Percentiles rank a stretch among this genome's conserved stretches.
phyloP scores from a whole-genome alignment of 2,113 vertebrate species.

The Balaeniceps rex region DNA sequence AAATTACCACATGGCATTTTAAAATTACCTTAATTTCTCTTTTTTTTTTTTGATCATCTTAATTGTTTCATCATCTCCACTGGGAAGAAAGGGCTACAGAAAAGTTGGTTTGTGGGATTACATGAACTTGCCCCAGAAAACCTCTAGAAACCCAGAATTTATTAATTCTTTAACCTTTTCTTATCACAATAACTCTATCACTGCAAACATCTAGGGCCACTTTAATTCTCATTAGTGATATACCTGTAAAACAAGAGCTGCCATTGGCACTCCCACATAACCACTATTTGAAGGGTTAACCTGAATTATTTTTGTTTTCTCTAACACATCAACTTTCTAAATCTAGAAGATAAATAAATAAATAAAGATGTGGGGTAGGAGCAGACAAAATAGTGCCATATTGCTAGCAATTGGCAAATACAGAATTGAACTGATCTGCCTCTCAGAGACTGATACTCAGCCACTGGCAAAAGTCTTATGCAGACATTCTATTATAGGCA shows the following conservation, averaged over 20 bases:
- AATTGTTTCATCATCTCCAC: not conserved
- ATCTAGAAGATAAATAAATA: not conserved
- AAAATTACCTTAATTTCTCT: constrained; percentile 58
- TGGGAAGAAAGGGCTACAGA: not conserved
- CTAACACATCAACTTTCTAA: not conserved
- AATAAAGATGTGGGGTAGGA: not conserved
- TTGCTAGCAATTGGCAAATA: not conserved
- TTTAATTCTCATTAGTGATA: not conserved
- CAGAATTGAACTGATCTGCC: not conserved
- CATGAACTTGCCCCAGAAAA: not conserved
- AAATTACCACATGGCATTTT: constrained; percentile 27
- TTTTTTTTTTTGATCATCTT: constrained; percentile 39
- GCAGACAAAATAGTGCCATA: not conserved
- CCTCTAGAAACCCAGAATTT: not conserved
- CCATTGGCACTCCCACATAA: not conserved
- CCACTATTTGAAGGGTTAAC: not conserved
- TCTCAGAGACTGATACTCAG: not conserved
- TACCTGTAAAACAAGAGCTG: not conserved
- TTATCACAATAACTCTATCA: not conserved
- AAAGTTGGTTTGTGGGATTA: not conserved
- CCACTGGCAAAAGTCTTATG: not conserved
- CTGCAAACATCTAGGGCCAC: not conserved
- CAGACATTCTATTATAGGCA: not conserved
- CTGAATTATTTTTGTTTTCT: not conserved
- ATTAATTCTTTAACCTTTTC: not conserved